These are phyloP conservation scores for Micronisus gabar DNA, from an alignment of 2,113 vertebrate genomes.

Conservation along the genomic window DNA sequence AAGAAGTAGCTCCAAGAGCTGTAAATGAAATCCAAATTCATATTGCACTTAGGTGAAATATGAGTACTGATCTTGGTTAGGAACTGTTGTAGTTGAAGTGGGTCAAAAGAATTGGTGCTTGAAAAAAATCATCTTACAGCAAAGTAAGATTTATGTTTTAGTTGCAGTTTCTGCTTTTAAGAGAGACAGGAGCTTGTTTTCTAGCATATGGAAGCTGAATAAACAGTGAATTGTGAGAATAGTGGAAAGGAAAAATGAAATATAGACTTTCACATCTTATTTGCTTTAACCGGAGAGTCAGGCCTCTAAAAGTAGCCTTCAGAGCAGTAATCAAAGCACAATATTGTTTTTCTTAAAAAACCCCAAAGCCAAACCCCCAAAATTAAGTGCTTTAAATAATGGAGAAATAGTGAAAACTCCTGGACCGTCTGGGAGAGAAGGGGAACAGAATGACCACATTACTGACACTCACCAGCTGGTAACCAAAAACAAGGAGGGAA, in stretches of 20 bases:
- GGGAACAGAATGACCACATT: not conserved
- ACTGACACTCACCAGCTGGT: not conserved
- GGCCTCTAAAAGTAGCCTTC: not conserved
- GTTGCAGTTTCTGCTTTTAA: not conserved
- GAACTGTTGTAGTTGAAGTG: not conserved
- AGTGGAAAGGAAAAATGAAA: not conserved
- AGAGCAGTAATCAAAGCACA: not conserved
- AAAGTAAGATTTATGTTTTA: not conserved
- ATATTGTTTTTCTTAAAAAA: not conserved
- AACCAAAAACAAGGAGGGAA: not conserved
- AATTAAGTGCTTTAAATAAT: not conserved
- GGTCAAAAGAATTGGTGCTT: not conserved
- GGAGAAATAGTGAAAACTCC: not conserved
- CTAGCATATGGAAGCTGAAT: not conserved
- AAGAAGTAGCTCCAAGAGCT: not conserved
- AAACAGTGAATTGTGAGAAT: not conserved
- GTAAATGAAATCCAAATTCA: not conserved
- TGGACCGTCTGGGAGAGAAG: not conserved
- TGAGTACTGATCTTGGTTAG: not conserved
- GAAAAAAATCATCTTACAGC: not conserved
- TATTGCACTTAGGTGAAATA: not conserved
- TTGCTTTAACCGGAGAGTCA: not conserved
- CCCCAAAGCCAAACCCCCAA: fast-evolving
- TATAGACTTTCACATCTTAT: not conserved
- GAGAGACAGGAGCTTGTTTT: not conserved